Conservation (phyloP, 1,140 invertebrate species). For the Nymphalis io region DNA sequence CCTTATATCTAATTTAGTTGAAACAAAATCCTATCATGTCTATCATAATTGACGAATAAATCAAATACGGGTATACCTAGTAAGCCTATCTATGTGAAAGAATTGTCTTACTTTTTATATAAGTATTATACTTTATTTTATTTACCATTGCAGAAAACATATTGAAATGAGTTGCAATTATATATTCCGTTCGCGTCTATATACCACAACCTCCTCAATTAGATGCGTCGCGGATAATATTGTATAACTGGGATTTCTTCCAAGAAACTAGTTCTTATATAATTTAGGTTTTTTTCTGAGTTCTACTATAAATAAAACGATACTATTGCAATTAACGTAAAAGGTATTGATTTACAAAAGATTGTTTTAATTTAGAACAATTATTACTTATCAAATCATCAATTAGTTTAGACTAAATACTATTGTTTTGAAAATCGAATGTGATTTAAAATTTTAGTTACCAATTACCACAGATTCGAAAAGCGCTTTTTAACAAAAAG, state of each 20-base stretch:
- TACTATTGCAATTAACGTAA: neutral
- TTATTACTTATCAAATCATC: too few species aligned
- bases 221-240: slow-evolving; percentile 58
- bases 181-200: slow-evolving; percentile 42
- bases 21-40: neutral
- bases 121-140: neutral
- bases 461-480: too few species aligned
- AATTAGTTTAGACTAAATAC: too few species aligned
- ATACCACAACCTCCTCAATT: slow-evolving; percentile 58
- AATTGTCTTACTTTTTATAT: neutral
- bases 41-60: neutral
- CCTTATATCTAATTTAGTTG: neutral
- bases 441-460: too few species aligned
- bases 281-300: slow-evolving; percentile 42
- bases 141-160: slow-evolving; percentile 28
- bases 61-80: neutral
- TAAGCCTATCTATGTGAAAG: neutral
- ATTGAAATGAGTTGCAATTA: slow-evolving; percentile 35
- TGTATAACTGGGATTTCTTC: slow-evolving; percentile 52
- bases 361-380: too few species aligned
- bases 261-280: slow-evolving; percentile 47
- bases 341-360: neutral
- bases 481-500: too few species aligned
- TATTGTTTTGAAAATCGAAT: too few species aligned
- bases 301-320: slow-evolving; percentile 14